Base-by-base conservation (phyloP, 1,140 invertebrate species). In the Drosophila mauritiana region DNA sequence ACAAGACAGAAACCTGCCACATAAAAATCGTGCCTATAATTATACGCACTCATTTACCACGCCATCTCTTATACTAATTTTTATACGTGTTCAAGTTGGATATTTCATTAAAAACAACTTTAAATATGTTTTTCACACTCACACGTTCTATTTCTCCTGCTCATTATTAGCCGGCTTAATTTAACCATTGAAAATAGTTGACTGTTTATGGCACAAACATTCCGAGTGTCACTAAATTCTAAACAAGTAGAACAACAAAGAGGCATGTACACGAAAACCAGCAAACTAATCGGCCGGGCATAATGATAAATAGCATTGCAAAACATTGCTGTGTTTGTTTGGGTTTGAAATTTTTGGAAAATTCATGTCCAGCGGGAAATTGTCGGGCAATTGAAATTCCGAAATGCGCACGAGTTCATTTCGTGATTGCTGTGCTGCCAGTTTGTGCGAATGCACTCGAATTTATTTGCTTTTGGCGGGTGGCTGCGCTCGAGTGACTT, bases 401-500 rank as follows among this genome's bases (percentile, higher is more conserved):
- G 22, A 8, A 37, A n/a, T 36, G 61, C 59, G 64, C 64, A 68
- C 64, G 64, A 68, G 46, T 68, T 68, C 34, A 36, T 27, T 20
- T 15, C 27, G 20, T 61, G 61, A 63, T 63, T 63, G 54, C 27
- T n/a, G 15, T 17, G 34, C 45, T 56, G 64, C 13, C 46, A 36
- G 64, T 51, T 49, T 69, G 51, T 40, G 52, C 52, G 64, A 57
- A 40, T 49, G 67, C 67, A 70, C 43, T 68, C 27, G 36, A 57
- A 57, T 56, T 45, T 37, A 54, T 37, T 52, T 45, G 36, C n/a
- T 64, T 74, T 51, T 34, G 40, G 37, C 20, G 31, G 25, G 4
- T 62, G 31, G 17, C 43, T 74, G 53, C 70, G 48, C 36, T 64
- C 59, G 39, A 39, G 11, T 65, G 46, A 70, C 46, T 52, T 59